These are phyloP conservation scores for Trematocara variabile DNA, from an alignment of 2,113 vertebrate genomes.

Conservation along the genomic window DNA sequence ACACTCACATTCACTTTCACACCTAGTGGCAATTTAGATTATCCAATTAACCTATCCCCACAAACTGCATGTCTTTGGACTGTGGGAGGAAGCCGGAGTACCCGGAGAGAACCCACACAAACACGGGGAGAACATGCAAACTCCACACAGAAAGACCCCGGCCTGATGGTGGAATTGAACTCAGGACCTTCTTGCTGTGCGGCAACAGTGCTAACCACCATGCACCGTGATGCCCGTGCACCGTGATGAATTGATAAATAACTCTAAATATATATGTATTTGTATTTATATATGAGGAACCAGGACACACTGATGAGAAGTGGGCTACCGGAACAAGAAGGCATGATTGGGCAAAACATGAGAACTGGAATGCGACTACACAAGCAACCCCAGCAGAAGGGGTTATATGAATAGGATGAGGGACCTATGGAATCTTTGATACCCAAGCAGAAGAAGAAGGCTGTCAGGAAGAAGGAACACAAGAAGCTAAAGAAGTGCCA, in stretches of 20 bases:
- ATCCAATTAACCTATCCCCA: too few species aligned
- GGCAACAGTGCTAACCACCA: too few species aligned
- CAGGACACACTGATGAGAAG: neutral
- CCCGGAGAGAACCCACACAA: too few species aligned
- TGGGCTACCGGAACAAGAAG: neutral
- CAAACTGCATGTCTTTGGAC: too few species aligned
- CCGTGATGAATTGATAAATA: neutral
- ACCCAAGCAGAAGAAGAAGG: neutral
- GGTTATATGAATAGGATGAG: neutral
- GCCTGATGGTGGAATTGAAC: too few species aligned
- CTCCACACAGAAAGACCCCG: too few species aligned
- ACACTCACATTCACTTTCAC: too few species aligned
- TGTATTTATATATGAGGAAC: neutral
- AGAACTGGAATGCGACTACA: neutral
- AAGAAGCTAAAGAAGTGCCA: neutral
- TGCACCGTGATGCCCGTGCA: too few species aligned
- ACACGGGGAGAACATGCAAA: too few species aligned
- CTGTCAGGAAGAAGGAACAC: neutral
- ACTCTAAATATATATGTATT: neutral
- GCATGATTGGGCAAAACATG: neutral
- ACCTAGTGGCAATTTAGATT: too few species aligned
- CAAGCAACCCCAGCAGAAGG: neutral
- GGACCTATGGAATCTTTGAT: neutral
- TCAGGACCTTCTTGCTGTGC: too few species aligned
- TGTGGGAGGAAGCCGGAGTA: too few species aligned